phyloP scores from a whole-genome alignment of 2,113 vertebrate genomes.

The Myodes glareolus region DNA sequence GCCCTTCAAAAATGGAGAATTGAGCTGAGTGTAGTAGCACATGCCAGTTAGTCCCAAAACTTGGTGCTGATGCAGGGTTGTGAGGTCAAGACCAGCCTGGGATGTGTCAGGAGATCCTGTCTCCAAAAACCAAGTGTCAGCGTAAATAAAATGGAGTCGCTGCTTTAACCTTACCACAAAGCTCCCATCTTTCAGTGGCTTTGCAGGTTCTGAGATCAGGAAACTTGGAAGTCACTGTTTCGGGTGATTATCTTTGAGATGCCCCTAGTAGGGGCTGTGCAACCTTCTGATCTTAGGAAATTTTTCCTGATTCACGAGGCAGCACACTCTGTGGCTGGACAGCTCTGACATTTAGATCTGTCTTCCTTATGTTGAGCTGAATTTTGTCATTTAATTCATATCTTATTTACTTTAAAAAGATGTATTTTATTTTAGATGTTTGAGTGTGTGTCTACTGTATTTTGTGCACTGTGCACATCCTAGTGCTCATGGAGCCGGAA shows the following conservation, averaged over 20 bases:
- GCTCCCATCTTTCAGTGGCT: not conserved
- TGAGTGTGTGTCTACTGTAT: not conserved
- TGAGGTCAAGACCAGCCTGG: not conserved
- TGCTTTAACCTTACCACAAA: not conserved
- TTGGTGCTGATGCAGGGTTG: not conserved
- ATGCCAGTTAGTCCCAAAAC: not conserved
- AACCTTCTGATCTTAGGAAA: not conserved
- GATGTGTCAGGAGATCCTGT: not conserved
- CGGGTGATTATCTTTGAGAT: not conserved
- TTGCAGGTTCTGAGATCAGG: constrained; percentile 18
- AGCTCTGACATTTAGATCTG: not conserved
- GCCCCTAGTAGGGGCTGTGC: not conserved
- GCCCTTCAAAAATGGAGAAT: not conserved
- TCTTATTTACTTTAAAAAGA: not conserved
- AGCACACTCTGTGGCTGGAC: not conserved
- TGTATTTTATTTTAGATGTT: not conserved
- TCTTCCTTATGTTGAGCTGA: constrained; percentile 6
- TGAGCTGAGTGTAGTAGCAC: not conserved
- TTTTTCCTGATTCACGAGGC: not conserved
- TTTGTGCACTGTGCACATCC: not conserved
- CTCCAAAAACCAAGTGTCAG: not conserved
- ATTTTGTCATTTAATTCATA: not conserved
- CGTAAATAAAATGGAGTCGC: not conserved
- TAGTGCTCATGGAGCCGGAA: not conserved
- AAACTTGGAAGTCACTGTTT: not conserved